Evolutionary conservation across 1,140 invertebrate genomes (phyloP).

Genomic region (Hylyphantes graminicola): DNA sequence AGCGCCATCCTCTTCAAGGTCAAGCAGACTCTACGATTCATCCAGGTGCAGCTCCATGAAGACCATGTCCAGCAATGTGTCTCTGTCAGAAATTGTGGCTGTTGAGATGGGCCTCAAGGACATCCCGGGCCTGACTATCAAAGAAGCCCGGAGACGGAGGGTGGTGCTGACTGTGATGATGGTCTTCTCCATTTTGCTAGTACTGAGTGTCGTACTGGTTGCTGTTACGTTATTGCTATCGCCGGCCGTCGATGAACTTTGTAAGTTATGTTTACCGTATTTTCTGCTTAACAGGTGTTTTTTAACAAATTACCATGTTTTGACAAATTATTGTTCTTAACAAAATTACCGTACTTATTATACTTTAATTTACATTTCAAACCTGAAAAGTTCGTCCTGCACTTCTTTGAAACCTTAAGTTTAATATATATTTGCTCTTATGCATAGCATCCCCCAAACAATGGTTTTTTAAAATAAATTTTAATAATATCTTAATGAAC

Average conservation of each 20-base stretch:
- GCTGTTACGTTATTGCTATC: slow-evolving; percentile 62
- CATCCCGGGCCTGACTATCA: slow-evolving; percentile 25
- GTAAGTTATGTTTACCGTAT: slow-evolving; percentile 57
- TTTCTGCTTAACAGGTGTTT: not conserved
- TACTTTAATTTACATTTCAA: too few relatives aligned
- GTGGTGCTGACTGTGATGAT: slow-evolving; percentile 38
- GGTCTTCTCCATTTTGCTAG: slow-evolving; percentile 20
- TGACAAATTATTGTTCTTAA: too few relatives aligned
- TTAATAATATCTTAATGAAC: too few relatives aligned
- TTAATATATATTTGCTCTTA: too few relatives aligned
- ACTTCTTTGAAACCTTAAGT: too few relatives aligned
- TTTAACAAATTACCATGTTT: not conserved
- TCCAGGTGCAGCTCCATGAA: slow-evolving; percentile 33
- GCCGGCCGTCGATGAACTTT: slow-evolving; percentile 61
- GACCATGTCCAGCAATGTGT: slow-evolving; percentile 35
- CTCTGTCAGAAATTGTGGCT: slow-evolving; percentile 44
- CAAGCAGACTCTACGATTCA: slow-evolving; percentile 27
- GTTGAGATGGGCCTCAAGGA: slow-evolving; percentile 45
- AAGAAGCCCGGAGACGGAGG: slow-evolving; percentile 48
- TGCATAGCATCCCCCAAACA: too few relatives aligned
- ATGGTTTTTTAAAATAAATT: too few relatives aligned
- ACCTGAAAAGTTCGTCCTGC: too few relatives aligned
- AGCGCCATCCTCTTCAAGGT: not conserved
- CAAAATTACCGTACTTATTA: too few relatives aligned
- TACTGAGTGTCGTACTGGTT: slow-evolving; percentile 62